Percentiles rank a stretch among this genome's conserved stretches.
phyloP scores from a whole-genome alignment of 2,888 invertebrate genomes.

The Prenolepis imparis region DNA sequence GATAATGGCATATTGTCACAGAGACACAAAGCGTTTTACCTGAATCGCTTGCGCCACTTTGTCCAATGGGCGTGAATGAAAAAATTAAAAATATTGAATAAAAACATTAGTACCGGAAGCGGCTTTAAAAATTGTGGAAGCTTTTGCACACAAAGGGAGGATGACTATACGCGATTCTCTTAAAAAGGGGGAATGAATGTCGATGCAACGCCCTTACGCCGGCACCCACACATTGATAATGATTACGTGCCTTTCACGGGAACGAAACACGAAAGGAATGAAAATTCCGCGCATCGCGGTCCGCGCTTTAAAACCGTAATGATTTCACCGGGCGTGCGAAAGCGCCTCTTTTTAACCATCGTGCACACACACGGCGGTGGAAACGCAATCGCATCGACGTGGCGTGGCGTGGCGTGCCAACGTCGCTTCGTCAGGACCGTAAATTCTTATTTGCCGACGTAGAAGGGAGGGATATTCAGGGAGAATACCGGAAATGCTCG shows the following conservation, averaged over 20 bases:
- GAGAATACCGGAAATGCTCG: slow-evolving; percentile 29
- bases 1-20: slow-evolving; percentile 3
- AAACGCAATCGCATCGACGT: slow-evolving; percentile 56
- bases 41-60: background rate
- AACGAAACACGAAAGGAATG: slow-evolving; percentile 22
- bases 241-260: slow-evolving; percentile 32
- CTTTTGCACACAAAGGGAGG: slow-evolving; percentile 3
- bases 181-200: background rate
- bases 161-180: slow-evolving; percentile 1
- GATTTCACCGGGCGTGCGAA: slow-evolving; percentile 33
- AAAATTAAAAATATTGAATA: slow-evolving; percentile 38
- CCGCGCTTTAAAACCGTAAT: slow-evolving; percentile 43
- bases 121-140: slow-evolving; percentile 14
- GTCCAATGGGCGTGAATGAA: slow-evolving; percentile 2
- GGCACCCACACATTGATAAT: slow-evolving; percentile 9
- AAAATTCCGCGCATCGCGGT: slow-evolving; percentile 28
- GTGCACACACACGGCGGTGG: slow-evolving; percentile 28
- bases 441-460: slow-evolving; percentile 57
- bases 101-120: background rate
- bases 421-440: slow-evolving; percentile 53
- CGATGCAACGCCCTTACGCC: background rate
- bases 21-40: slow-evolving; percentile 1
- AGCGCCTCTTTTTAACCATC: slow-evolving; percentile 40
- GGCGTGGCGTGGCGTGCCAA: slow-evolving; percentile 9
- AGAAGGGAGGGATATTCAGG: slow-evolving; percentile 42